Conservation (phyloP, 2,113 vertebrate genomes). For the Smithornis capensis region DNA sequence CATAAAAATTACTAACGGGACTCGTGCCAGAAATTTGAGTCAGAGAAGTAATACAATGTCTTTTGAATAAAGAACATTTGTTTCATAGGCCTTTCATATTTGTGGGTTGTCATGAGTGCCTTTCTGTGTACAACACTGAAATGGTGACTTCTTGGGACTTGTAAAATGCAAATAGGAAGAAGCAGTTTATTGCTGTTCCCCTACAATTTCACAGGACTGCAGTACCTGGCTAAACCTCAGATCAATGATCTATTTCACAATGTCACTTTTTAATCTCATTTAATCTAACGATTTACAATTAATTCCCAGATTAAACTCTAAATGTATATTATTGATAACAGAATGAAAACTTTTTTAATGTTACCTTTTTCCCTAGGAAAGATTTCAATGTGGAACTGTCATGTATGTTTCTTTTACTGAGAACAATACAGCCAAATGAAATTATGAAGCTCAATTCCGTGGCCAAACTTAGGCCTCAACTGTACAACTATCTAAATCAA, state of each 20-base stretch:
- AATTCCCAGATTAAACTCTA: neutral
- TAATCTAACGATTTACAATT: neutral
- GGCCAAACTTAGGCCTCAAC: neutral
- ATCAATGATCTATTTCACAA: neutral
- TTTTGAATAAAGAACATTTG: neutral
- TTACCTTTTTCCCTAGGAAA: neutral
- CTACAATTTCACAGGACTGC: neutral
- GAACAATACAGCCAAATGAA: neutral
- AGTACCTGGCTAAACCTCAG: neutral
- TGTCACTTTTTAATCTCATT: neutral
- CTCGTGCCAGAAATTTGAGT: neutral
- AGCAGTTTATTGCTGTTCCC: neutral
- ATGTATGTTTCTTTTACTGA: neutral
- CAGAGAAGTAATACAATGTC: neutral
- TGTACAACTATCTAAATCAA: neutral
- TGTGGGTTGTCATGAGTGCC: neutral
- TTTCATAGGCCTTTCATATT: neutral
- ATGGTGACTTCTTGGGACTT: neutral
- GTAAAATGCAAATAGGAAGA: neutral
- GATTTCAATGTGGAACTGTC: neutral
- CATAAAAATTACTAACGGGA: neutral
- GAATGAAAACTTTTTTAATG: neutral
- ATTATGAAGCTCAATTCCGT: neutral
- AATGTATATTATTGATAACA: neutral
- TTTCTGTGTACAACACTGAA: neutral